phyloP scores from a whole-genome alignment of 2,113 vertebrate species.

The Chionis minor region DNA sequence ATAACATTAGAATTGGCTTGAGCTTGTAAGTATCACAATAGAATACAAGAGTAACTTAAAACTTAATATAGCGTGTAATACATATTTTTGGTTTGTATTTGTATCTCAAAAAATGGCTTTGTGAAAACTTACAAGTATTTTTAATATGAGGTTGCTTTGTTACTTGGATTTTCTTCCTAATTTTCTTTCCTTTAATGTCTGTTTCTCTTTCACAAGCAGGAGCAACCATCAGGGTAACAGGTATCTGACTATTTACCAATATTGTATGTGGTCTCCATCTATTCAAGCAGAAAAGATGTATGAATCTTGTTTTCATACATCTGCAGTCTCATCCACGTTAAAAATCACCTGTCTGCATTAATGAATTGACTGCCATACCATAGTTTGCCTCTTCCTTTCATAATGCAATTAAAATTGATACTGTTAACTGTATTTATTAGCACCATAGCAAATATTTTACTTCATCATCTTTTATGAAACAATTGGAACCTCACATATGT shows the following conservation, averaged over 20 bases:
- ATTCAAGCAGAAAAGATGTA: conserved; percentile 73
- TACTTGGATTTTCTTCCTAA: conserved; percentile 73
- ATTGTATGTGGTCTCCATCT: conserved; percentile 78
- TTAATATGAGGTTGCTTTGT: conserved; percentile 29
- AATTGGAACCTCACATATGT: conserved; percentile 15
- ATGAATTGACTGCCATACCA: conserved; percentile 62
- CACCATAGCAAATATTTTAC: not conserved
- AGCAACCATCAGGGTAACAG: conserved; percentile 99
- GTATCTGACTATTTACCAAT: conserved; percentile 85
- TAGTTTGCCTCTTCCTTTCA: conserved; percentile 55
- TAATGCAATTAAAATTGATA: conserved; percentile 39
- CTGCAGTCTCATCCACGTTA: conserved; percentile 61
- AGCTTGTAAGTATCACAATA: not conserved
- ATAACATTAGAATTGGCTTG: not conserved
- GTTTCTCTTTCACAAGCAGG: conserved; percentile 91
- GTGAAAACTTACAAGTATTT: not conserved
- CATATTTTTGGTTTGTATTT: not conserved
- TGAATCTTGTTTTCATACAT: conserved; percentile 74
- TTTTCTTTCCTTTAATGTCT: conserved; percentile 84
- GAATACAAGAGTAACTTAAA: not conserved
- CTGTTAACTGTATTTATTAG: conserved; percentile 57
- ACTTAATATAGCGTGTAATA: not conserved
- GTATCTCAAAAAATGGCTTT: not conserved
- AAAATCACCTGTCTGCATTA: conserved; percentile 58
- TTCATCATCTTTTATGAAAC: conserved; percentile 38